Evolutionary conservation across 2,113 vertebrate genomes (phyloP), one percentile per base, ranked within the genome.

Genomic region (Oryzias curvinotus): DNA sequence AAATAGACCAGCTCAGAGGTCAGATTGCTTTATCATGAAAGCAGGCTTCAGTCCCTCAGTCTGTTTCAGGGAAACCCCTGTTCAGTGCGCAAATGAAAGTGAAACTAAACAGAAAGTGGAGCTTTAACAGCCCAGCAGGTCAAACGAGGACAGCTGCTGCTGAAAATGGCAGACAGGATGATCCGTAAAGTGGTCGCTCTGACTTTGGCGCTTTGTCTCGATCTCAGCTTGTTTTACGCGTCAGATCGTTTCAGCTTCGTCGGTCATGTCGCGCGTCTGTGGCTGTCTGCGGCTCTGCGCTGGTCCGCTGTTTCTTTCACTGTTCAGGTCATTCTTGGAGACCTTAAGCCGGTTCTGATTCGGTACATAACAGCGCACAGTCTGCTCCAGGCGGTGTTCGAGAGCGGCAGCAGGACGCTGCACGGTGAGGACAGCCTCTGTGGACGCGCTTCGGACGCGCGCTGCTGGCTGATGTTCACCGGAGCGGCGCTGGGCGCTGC

Each of bases 311-410:
- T 86, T 1, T 23, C 14, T 15, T 2, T 21, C 0, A 26, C 68
- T 0, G 18, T 0, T 0, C 18, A 65, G 0, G 10, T 77, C 18
- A 21, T 16, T 0, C 58, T 77, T 0, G 75, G 79, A 16, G 26
- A 0, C 0, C 3, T 77, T 5, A 65, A 5, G 1, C 62, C 80
- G 0, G 3, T 65, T 6, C 17, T 84, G 19, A 14, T 65, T 21
- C 87, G 89, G 0, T 61, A 83, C 2, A 16, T 87, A 17, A 28
- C 73, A 0, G 63, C 63, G 0, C 73, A 90, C 69, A 76, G 77
- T 59, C 58, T 90, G 14, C 73, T 91, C 2, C 68, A 78, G 0
- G 81, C 90, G 43, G 80, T 86, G n/a, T 83, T 88, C 12, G 82
- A 87, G 16, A 88, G 77, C 53, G 86, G 87, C 0, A 42, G 65